Conservation (phyloP, 2,113 vertebrate genomes). For the Elephas maximus region DNA sequence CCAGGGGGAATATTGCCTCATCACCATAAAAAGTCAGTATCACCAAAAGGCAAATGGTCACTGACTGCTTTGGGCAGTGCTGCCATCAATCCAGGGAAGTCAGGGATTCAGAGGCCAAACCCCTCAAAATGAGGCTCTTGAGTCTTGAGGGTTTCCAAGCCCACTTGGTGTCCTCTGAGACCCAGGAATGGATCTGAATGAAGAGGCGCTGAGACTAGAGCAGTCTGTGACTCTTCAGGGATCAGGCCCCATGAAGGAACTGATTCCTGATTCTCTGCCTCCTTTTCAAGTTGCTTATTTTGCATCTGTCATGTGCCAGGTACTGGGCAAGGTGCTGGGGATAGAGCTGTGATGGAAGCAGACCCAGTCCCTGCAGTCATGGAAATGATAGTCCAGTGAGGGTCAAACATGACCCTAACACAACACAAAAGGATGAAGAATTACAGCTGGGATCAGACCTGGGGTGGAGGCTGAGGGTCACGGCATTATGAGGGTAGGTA, state of each 20-base stretch:
- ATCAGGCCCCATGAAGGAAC: rapidly evolving
- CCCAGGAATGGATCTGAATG: not conserved
- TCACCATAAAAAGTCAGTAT: not conserved
- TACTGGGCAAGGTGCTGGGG: not conserved
- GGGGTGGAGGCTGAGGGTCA: too few species aligned
- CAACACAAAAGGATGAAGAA: not conserved
- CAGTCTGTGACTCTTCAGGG: not conserved
- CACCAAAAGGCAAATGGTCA: not conserved
- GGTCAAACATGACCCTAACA: not conserved
- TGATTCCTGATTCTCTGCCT: not conserved
- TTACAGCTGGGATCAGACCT: not conserved
- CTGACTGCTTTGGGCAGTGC: not conserved
- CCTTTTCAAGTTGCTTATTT: not conserved
- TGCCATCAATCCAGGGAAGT: not conserved
- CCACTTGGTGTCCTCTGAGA: not conserved
- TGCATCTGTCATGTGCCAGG: not conserved
- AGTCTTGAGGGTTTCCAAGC: too few species aligned
- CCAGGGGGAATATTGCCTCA: not conserved
- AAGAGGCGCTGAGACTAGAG: not conserved
- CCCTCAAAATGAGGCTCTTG: not conserved
- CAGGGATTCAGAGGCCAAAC: too few species aligned
- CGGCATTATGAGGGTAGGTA: not conserved
- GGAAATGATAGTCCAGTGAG: not conserved
- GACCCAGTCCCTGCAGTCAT: not conserved
- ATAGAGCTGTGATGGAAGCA: not conserved